Base-by-base conservation (phyloP, 2,797 vertebrate species). In the Crax fasciolata region DNA sequence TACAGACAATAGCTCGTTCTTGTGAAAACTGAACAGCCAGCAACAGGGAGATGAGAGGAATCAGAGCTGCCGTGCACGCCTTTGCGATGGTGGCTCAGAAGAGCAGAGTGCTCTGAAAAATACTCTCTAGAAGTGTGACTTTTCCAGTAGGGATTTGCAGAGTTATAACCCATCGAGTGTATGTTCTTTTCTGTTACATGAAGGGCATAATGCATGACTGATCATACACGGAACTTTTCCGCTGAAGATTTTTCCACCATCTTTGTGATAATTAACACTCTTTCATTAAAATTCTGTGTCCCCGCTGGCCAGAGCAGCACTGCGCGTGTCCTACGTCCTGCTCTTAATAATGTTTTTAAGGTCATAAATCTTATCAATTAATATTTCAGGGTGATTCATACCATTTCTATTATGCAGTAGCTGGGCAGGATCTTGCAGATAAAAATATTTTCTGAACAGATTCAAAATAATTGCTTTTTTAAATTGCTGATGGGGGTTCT, bases 401-500 rank as follows among this genome's bases (percentile, higher is more conserved):
- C 76, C 51, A 13, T 95, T 97, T 94, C 59, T 95, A 94, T 87
- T 81, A 93, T 2, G 48, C 68, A 51, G 90, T 78, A 77, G 55
- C 82, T 54, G 52, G 72, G 89, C 71, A 96, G 82, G 94, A 85
- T 91, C 77, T 58, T 41, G 46, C 58, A 89, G 95, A 97, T 95
- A 96, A 84, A 93, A 96, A 84, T 91, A 93, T 93, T 93, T 97
- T 93, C 94, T 87, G 92, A 94, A 89, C 84, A 93, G 94, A 94
- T 95, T 96, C 96, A 97, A 92, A 97, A 96, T 96, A 97, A 97
- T 97, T 97, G 96, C 94, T 93, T 97, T 97, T 97, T 92, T 25
- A 89, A 97, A 95, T 94, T 96, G 96, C 96, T 97, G 97, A 81
- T 93, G 92, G 96, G 93, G 72, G 61, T 96, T 97, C 93, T 96